Evolutionary conservation across 2,888 invertebrate species (phyloP).

Genomic region (Agonopterix arenella): DNA sequence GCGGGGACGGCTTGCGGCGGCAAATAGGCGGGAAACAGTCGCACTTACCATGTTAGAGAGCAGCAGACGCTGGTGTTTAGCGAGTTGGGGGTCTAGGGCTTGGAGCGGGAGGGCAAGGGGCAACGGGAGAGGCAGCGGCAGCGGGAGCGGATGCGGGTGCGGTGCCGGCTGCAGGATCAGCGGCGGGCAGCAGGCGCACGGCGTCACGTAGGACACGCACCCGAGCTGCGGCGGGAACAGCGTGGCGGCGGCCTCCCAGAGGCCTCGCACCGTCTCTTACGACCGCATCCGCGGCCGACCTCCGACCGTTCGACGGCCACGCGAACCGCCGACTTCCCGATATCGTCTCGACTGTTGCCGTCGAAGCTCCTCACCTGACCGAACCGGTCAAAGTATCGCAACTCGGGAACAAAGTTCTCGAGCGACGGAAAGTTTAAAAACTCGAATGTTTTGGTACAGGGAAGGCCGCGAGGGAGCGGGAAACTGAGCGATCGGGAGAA

Average conservation of each 20-base stretch:
- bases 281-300: slow-evolving; percentile 72
- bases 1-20: slow-evolving; percentile 15
- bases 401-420: slow-evolving; percentile 56
- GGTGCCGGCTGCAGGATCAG: slow-evolving; percentile 65
- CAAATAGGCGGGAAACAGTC: slow-evolving; percentile 31
- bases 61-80: slow-evolving; percentile 72
- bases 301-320: slow-evolving; percentile 56
- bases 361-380: slow-evolving; percentile 24
- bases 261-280: slow-evolving; percentile 70
- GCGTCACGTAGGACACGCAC: slow-evolving; percentile 75
- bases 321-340: slow-evolving; percentile 52
- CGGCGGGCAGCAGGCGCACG: slow-evolving; percentile 71
- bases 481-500: slow-evolving; percentile 66
- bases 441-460: slow-evolving; percentile 9
- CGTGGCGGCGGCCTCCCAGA: slow-evolving; percentile 75
- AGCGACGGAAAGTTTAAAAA: slow-evolving; percentile 37
- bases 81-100: slow-evolving; percentile 68
- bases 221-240: slow-evolving; percentile 76
- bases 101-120: slow-evolving; percentile 68
- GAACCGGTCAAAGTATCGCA: slow-evolving; percentile 18
- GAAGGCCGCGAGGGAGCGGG: slow-evolving; percentile 44
- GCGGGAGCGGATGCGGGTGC: slow-evolving; percentile 59
- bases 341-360: slow-evolving; percentile 27
- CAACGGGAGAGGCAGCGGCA: slow-evolving; percentile 66
- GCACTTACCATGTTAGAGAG: slow-evolving; percentile 75